Evolutionary conservation across 2,888 invertebrate species (phyloP).

Genomic region (Phengaris arion): DNA sequence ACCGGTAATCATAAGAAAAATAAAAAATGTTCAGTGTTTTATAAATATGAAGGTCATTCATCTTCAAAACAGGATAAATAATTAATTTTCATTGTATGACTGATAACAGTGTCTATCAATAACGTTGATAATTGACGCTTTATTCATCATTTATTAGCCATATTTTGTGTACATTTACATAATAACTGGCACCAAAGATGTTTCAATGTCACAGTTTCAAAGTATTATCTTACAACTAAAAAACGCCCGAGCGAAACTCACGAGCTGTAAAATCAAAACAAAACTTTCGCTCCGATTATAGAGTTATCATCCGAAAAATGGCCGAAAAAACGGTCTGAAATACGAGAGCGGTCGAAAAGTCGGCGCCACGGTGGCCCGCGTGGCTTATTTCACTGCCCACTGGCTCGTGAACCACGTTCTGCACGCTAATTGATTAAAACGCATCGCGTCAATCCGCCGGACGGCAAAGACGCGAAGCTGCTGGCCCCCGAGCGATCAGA

Average conservation of each 20-base stretch:
- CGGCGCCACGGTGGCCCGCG: constrained; percentile 60
- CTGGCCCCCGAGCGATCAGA: constrained; percentile 38
- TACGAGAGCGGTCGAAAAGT: constrained; percentile 60
- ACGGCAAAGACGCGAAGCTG: constrained; percentile 52
- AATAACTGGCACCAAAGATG: not conserved
- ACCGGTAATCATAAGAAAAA: not conserved
- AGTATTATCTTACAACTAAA: constrained; percentile 22
- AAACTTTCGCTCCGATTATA: constrained; percentile 59
- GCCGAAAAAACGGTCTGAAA: constrained; percentile 59
- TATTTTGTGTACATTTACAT: not conserved
- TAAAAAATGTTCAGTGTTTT: not conserved
- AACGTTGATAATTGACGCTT: constrained; percentile 1
- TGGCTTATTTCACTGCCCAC: constrained; percentile 74
- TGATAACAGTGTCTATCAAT: constrained; percentile 3
- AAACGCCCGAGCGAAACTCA: constrained; percentile 35
- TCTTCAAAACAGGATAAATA: constrained; percentile 10
- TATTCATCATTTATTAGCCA: constrained; percentile 4
- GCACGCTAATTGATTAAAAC: constrained; percentile 77
- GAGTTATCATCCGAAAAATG: constrained; percentile 50
- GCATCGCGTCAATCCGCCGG: constrained; percentile 69
- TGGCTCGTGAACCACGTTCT: constrained; percentile 66
- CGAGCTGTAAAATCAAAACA: constrained; percentile 42
- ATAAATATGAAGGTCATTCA: not conserved
- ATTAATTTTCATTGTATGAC: not conserved
- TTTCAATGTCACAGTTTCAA: constrained; percentile 16